These are phyloP conservation scores for Phallusia fumigata DNA, from an alignment of 23 tunicate species.

Conservation along the genomic window DNA sequence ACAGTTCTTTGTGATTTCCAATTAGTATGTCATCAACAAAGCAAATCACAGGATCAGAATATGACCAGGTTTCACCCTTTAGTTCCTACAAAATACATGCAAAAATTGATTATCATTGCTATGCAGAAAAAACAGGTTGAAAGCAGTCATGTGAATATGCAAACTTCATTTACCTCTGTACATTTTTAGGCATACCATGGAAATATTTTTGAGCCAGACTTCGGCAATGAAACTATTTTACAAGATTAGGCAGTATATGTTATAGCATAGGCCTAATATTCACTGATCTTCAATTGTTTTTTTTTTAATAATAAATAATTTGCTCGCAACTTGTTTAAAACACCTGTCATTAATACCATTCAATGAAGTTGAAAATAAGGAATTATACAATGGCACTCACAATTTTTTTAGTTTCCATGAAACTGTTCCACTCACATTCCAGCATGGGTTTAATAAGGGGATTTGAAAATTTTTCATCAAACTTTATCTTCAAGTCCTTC, in stretches of 20 bases:
- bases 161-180: no score
- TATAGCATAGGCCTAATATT: no score
- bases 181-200: no score
- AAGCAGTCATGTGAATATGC: no score
- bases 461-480: constrained; percentile 23
- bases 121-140: neutral
- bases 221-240: no score
- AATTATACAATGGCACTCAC: constrained; percentile 24
- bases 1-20: constrained; percentile 58
- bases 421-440: constrained; percentile 52
- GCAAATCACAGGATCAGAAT: constrained; percentile 68
- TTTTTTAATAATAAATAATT: no score
- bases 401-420: constrained; percentile 34
- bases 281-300: no score
- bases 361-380: no score
- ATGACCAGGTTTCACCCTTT: constrained; percentile 76
- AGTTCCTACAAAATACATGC: constrained; percentile 37
- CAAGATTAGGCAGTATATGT: no score
- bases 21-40: constrained; percentile 41
- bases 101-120: neutral
- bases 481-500: constrained; percentile 32
- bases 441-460: constrained; percentile 44
- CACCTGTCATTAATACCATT: no score
- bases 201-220: no score
- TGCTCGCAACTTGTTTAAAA: no score